Evolutionary conservation across 1,140 invertebrate genomes (phyloP).

Genomic region (Brachionus calyciflorus): DNA sequence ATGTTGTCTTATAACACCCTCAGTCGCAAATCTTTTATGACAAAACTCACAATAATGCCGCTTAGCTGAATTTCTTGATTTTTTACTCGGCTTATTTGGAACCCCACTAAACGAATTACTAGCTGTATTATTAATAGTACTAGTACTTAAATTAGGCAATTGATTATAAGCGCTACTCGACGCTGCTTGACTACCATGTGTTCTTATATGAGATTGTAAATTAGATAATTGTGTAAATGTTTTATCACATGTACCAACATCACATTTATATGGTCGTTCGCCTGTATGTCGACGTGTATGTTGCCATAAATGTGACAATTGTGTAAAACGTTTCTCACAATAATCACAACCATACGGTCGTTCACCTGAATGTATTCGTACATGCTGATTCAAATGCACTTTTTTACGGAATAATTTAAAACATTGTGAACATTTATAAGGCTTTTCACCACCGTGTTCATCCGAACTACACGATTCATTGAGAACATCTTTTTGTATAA

Average conservation of each 20-base stretch:
- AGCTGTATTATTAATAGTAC: background rate
- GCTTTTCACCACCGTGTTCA: conserved; percentile 51
- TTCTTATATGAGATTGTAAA: conserved; percentile 45
- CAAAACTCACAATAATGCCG: conserved; percentile 38
- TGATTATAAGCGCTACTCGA: background rate
- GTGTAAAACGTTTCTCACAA: conserved; percentile 86
- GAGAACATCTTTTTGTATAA: background rate
- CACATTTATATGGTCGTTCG: conserved; percentile 63
- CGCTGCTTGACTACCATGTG: conserved; percentile 1
- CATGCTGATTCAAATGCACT: conserved; percentile 52
- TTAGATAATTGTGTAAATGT: conserved; percentile 57
- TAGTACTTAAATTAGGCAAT: background rate
- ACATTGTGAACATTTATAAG: conserved; percentile 57
- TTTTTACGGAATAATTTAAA: conserved; percentile 57
- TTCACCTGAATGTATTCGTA: conserved; percentile 54
- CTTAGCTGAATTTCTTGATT: conserved; percentile 26
- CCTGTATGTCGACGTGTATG: conserved; percentile 70
- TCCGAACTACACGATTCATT: conserved; percentile 21
- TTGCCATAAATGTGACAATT: conserved; percentile 82
- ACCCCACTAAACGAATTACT: background rate
- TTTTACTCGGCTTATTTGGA: background rate
- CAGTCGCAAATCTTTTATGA: conserved; percentile 37
- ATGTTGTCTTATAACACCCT: conserved; percentile 40
- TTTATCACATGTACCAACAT: conserved; percentile 58
- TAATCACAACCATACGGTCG: conserved; percentile 68